A percentile compares a stretch with the other conserved stretches of the same genome.
These are phyloP conservation scores for Corvus hawaiiensis DNA, from an alignment of 2,113 vertebrate genomes.

Conservation along the genomic window DNA sequence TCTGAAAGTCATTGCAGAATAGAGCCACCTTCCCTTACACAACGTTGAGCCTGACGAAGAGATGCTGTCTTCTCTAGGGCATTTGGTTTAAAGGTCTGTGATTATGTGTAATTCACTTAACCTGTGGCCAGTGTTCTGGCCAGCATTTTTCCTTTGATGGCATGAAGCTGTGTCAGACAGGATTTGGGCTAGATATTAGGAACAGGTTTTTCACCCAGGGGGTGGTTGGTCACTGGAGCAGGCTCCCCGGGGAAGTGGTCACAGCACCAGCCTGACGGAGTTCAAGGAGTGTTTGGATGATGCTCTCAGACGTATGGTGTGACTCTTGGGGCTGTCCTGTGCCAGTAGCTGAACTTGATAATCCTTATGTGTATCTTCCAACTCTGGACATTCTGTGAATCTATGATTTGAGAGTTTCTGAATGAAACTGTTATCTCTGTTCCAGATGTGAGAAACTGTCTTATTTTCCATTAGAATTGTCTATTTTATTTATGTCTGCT, in stretches of 20 bases:
- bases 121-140: neutral
- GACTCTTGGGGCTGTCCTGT: neutral
- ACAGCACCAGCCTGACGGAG: neutral
- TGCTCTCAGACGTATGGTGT: neutral
- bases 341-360: neutral
- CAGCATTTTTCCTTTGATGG: neutral
- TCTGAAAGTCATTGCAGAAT: neutral
- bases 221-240: neutral
- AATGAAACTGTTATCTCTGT: neutral
- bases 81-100: neutral
- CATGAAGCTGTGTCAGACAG: neutral
- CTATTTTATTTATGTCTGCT: neutral
- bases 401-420: neutral
- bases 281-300: neutral
- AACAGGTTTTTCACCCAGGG: neutral
- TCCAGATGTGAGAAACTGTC: neutral
- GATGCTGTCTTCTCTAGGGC: neutral
- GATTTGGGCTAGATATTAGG: neutral
- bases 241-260: neutral
- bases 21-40: neutral
- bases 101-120: neutral
- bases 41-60: neutral
- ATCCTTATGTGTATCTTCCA: neutral
- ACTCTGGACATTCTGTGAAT: neutral
- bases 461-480: neutral